Evolutionary conservation across 1,140 invertebrate species (phyloP), one percentile per base, ranked within the genome.

Genomic region (Protaetia brevitarsis): DNA sequence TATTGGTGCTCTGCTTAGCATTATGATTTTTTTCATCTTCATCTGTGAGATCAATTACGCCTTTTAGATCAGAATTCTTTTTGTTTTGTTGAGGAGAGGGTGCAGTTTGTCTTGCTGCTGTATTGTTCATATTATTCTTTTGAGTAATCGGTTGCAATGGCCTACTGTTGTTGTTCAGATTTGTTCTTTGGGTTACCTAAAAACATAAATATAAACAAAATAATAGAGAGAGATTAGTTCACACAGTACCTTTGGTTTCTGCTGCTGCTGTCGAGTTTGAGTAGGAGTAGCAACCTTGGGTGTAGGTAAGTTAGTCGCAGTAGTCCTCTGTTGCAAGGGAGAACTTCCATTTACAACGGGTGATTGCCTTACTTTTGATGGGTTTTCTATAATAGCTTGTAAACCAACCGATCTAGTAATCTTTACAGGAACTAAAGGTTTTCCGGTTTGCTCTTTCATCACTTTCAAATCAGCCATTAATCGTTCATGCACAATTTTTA

Each of bases 361-460:
- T 58, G 23, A 10, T 10, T 11, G 23, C 28, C 56, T 58, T 30
- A 58, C 13, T 30, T 27, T 19, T 10, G 56, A 13, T 3, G 56
- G 23, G 29, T 61, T 11, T 5, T 61, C 59, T 21, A 36, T 30
- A 10, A 31, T 68, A 82, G 92, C 90, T 82, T 93, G 91, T 60
- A 93, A 82, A 19, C 90, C 90, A 21, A 93, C 91, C 6, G 90
- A 92, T 59, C 91, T 80, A 19, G 90, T 92, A 34, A 92, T 91
- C 78, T 89, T 90, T 2, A 92, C 85, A 0, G 90, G 90, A 4
- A 84, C 81, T 4, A 86, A 70, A 19, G 74, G 75, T 71, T 82
- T 82, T 3, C 69, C 77, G n/a, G 78, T 74, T 21, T 77, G 78
- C 56, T 77, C 81, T 69, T 78, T 83, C 73, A 71, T 81, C 63